Conservation (phyloP, 2,888 invertebrate species). For the Papilio protenor region DNA sequence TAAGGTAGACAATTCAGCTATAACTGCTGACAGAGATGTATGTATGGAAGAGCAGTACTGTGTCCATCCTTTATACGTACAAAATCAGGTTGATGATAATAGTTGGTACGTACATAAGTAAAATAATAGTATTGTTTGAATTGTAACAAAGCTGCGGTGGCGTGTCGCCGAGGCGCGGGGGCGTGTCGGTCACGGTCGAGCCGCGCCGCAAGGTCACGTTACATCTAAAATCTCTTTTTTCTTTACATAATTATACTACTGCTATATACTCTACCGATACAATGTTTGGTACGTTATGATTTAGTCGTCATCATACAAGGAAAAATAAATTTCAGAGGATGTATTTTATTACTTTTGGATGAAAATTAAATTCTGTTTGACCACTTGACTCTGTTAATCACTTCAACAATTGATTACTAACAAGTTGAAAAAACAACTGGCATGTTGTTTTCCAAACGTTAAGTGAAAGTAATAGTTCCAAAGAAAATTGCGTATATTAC, state of each 20-base stretch:
- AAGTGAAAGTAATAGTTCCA: background rate
- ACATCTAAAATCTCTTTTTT: conserved; percentile 4
- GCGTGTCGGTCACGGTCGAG: conserved; percentile 53
- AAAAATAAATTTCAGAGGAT: no score
- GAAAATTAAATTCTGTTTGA: no score
- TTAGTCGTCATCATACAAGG: background rate
- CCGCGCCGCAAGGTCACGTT: conserved; percentile 31
- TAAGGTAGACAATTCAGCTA: no score
- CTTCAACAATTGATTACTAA: background rate
- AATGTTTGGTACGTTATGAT: background rate
- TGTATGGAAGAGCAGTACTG: no score
- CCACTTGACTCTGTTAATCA: background rate
- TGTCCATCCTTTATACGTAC: no score
- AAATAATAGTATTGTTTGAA: background rate
- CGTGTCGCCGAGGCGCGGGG: conserved; percentile 46
- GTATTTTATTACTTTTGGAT: no score
- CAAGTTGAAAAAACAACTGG: background rate
- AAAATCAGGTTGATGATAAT: no score
- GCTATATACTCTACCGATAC: background rate
- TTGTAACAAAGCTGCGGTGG: conserved; percentile 1
- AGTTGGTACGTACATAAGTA: background rate
- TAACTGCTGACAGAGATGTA: no score
- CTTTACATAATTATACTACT: background rate
- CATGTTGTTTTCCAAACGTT: background rate
- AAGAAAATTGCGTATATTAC: background rate